phyloP scores from a whole-genome alignment of 2,113 vertebrate species.

The rabbit (Oryctolagus cuniculus) region DNA sequence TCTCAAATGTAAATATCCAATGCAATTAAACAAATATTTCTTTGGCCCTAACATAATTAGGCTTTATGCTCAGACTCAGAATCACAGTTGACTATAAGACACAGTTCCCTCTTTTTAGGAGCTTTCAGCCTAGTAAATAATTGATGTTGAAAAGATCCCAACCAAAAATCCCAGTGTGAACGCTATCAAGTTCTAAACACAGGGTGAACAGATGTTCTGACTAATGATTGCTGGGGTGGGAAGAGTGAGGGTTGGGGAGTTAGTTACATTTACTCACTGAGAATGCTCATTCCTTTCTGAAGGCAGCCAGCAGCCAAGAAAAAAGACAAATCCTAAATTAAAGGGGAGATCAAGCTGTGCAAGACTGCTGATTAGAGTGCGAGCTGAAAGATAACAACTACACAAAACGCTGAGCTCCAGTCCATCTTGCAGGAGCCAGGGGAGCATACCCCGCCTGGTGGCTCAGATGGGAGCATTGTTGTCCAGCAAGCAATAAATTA shows the following conservation, averaged over 20 bases:
- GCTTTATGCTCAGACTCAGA: constrained; percentile 4
- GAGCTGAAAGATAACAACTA: not conserved
- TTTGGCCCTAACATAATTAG: constrained; percentile 20
- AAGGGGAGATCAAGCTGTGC: constrained; percentile 65
- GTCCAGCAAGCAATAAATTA: not conserved
- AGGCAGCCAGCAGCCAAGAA: constrained; percentile 69
- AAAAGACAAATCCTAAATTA: constrained; percentile 70
- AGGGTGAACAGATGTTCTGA: constrained; percentile 77
- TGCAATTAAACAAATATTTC: constrained; percentile 54
- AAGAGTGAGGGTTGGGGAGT: constrained; percentile 63
- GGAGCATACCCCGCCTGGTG: not conserved
- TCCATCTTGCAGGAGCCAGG: fast-evolving
- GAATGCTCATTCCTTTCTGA: constrained; percentile 59
- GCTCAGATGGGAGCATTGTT: not conserved
- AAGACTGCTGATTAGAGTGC: constrained; percentile 19
- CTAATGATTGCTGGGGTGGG: constrained; percentile 67
- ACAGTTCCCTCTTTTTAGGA: constrained; percentile 43
- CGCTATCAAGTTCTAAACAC: constrained; percentile 23
- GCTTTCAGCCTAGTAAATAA: constrained; percentile 66
- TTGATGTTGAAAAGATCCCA: constrained; percentile 64
- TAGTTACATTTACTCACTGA: constrained; percentile 74
- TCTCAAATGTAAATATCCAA: constrained; percentile 57
- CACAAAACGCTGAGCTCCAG: not conserved
- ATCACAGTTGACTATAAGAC: not conserved
- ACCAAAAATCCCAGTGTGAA: constrained; percentile 65